Conservation (phyloP, 2,113 vertebrate species). For the Oreochromis aureus region DNA sequence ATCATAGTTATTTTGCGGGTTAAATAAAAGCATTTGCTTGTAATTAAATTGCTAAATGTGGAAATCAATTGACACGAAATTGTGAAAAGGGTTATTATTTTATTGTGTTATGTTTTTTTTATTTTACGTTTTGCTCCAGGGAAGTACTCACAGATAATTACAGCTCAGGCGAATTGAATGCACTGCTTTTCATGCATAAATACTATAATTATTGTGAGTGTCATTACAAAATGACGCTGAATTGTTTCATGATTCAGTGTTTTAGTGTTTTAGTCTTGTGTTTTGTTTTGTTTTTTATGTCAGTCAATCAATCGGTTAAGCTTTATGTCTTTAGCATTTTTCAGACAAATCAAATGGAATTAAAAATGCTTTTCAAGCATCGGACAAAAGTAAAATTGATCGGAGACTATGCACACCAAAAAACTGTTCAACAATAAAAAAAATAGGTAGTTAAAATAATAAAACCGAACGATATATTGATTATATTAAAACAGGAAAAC, state of each 20-base stretch:
- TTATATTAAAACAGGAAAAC: neutral
- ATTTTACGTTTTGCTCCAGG: neutral
- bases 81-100: neutral
- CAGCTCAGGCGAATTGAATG: neutral
- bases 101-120: neutral
- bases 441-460: neutral
- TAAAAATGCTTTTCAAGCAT: neutral
- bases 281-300: neutral
- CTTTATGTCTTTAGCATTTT: neutral
- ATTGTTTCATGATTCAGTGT: neutral
- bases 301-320: neutral
- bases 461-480: neutral
- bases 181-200: neutral
- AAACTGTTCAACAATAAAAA: accelerated
- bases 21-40: neutral
- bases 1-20: neutral
- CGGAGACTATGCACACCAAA: accelerated
- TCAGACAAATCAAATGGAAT: neutral
- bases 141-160: neutral
- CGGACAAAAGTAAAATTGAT: neutral
- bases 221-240: neutral
- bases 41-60: neutral
- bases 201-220: neutral
- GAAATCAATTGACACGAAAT: neutral
- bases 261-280: neutral